Percentiles rank a stretch among this genome's conserved stretches.
Conservation (phyloP, 2,888 invertebrate species). For the Cephalotes varians region DNA sequence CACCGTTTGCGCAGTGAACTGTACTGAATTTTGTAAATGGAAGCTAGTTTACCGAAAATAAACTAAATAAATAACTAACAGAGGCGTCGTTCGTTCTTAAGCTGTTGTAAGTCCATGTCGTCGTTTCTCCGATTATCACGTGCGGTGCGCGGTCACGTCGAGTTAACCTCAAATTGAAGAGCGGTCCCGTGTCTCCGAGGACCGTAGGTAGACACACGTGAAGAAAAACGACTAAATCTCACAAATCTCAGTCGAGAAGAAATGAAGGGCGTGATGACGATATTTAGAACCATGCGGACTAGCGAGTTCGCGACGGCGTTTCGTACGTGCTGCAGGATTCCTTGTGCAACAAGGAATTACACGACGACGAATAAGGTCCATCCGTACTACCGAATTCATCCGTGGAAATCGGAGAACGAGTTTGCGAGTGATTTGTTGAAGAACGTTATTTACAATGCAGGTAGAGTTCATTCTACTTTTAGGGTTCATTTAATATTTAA, state of each 20-base stretch:
- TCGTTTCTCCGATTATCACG: not conserved
- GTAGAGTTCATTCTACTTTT: constrained; percentile 21
- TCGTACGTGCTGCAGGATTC: constrained; percentile 33
- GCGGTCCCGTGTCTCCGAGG: not conserved
- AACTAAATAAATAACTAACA: not conserved
- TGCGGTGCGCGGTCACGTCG: not conserved
- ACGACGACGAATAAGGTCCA: constrained; percentile 62
- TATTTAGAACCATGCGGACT: not conserved
- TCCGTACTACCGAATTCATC: constrained; percentile 76
- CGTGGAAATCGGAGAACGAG: constrained; percentile 72
- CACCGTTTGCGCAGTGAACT: no score
- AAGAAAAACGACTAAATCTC: not conserved
- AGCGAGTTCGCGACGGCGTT: not conserved
- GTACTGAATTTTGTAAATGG: not conserved
- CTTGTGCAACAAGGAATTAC: constrained; percentile 19
- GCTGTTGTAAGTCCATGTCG: not conserved
- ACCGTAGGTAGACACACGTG: not conserved
- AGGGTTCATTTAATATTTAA: not conserved
- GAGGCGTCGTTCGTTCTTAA: not conserved
- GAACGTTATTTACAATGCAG: constrained; percentile 66
- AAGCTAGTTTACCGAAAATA: not conserved
- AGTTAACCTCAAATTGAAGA: constrained; percentile 19
- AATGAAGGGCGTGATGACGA: not conserved
- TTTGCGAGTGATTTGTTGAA: constrained; percentile 53
- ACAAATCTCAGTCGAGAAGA: not conserved